Evolutionary conservation across 2,113 vertebrate species (phyloP).

Genomic region (Xenotilapia flavipinnis): DNA sequence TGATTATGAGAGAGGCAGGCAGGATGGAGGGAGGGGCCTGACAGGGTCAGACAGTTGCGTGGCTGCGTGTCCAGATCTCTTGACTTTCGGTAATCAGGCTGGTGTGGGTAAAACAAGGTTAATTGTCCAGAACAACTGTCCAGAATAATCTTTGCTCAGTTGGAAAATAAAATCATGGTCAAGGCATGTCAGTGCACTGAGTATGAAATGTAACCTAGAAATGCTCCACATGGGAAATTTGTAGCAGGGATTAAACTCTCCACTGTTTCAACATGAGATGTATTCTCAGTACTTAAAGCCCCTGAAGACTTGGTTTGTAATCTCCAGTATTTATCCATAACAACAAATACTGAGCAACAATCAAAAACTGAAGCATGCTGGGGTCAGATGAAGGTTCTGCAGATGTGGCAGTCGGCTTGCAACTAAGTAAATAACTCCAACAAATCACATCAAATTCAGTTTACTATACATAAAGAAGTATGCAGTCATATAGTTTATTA

Average conservation of each 20-base stretch:
- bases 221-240: not conserved
- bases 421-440: not conserved
- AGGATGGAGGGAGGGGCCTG: not conserved
- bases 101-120: conserved; percentile 1
- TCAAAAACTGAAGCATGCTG: not conserved
- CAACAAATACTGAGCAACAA: not conserved
- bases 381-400: not conserved
- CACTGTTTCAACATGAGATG: not conserved
- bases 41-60: not conserved
- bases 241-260: not conserved
- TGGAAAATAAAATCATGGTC: not conserved
- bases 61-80: conserved; percentile 7
- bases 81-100: conserved; percentile 14
- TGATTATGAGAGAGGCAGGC: not conserved
- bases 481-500: not conserved
- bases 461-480: not conserved
- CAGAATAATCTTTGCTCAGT: conserved; percentile 3
- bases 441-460: not conserved
- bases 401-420: not conserved
- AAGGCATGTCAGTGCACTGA: not conserved
- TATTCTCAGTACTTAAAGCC: not conserved
- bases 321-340: not conserved
- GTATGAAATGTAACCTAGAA: not conserved
- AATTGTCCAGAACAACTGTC: conserved; percentile 19
- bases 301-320: not conserved